Base-by-base conservation (phyloP, 2,888 invertebrate genomes). In the Alsophila aescularia region DNA sequence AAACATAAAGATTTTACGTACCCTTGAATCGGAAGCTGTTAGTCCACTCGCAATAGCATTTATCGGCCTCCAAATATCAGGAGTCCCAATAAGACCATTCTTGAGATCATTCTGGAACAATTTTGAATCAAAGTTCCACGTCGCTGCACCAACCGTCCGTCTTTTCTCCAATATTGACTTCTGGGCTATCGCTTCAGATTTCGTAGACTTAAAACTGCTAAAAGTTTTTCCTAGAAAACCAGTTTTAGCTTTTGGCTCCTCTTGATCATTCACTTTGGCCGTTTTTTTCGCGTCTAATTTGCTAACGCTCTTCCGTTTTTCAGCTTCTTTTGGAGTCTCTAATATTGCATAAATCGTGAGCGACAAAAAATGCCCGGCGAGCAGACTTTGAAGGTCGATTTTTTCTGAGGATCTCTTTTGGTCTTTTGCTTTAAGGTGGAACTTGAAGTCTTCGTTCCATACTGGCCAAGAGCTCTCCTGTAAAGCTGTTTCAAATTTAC, bases 381-480 rank as follows among this genome's bases (percentile, higher is more conserved):
- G 87, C 64, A 92, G 90, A 66, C 92, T 93, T 66, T 93, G 93
- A 60, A 92, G 83, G 69, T 93, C 91, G 56, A 85, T 83, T 64
- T 90, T 87, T 60, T 91, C 91, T 7, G 87, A 69, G 27, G 82
- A 67, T 60, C 90, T 86, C 58, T 85, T 87, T 62, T 89, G 83
- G 64, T 93, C 93, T 75, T 93, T 93, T 57, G 85, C 93, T 67
- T 92, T 92, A 57, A 96, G 70, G 37, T 93, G 93, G 78, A 96
- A 96, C 67, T 93, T 93, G 73, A 96, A 96, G 62, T 95, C 95
- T 83, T 96, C 95, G 77, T 96, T 96, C 93, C 95, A 96, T 50
- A 94, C 94, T 0, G 96, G 96, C 95, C 96, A 96, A 0, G 96
- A 95, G 72, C 94, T 95, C 66, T 95, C 95, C 75, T 94, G 95